Percentiles rank a stretch among this genome's conserved stretches.
phyloP scores from a whole-genome alignment of 1,140 invertebrate species.

The Rhizoglyphus robini region DNA sequence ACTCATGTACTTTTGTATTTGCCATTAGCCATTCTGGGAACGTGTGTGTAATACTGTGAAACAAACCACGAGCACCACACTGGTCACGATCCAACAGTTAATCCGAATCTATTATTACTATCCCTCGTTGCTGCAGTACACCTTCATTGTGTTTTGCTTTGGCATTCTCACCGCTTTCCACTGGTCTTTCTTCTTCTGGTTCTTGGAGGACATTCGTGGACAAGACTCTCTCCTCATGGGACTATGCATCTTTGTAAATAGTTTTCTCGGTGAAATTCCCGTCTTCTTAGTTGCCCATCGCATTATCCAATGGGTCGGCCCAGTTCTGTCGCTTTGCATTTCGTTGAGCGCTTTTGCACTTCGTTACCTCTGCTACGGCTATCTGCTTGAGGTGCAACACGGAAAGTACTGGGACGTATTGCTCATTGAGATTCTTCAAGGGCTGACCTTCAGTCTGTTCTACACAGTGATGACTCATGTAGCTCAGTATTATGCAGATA shows the following conservation, averaged over 20 bases:
- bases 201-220: slow-evolving; percentile 27
- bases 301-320: slow-evolving; percentile 65
- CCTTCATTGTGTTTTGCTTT: slow-evolving; percentile 57
- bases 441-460: slow-evolving; percentile 71
- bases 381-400: slow-evolving; percentile 37
- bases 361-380: slow-evolving; percentile 66
- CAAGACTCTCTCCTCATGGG: slow-evolving; percentile 57
- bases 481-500: slow-evolving; percentile 19
- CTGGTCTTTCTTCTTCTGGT: slow-evolving; percentile 64
- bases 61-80: background rate
- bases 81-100: background rate
- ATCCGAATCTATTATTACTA: background rate
- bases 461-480: slow-evolving; percentile 60
- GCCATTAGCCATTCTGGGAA: slow-evolving; percentile 3
- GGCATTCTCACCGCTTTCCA: slow-evolving; percentile 68
- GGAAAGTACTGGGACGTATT: slow-evolving; percentile 62
- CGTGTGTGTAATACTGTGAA: background rate
- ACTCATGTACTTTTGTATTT: background rate
- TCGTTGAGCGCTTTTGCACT: slow-evolving; percentile 57
- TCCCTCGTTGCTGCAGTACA: slow-evolving; percentile 13
- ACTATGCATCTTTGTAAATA: slow-evolving; percentile 57
- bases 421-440: slow-evolving; percentile 69
- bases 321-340: slow-evolving; percentile 58
- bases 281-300: slow-evolving; percentile 70
- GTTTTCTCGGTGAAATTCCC: slow-evolving; percentile 70